phyloP scores from a whole-genome alignment of 2,113 vertebrate species.

The Macroglossus sobrinus region DNA sequence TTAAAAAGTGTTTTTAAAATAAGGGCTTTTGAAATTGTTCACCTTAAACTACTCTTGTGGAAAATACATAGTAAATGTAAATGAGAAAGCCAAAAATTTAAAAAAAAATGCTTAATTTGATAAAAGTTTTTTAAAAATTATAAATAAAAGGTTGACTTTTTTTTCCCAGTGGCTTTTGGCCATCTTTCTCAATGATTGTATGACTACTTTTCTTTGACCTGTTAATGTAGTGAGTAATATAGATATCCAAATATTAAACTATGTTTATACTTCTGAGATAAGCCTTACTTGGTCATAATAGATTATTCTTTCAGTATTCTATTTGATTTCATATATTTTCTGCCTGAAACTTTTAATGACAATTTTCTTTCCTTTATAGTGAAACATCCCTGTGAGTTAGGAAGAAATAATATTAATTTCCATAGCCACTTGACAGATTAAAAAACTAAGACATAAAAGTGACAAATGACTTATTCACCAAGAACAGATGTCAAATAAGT shows the following conservation, averaged over 20 bases:
- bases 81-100: not conserved
- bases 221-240: not conserved
- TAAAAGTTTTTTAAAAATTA: not conserved
- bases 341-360: not conserved
- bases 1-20: conserved; percentile 26
- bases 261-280: not conserved
- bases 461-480: not conserved
- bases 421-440: not conserved
- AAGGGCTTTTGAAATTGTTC: not conserved
- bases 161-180: not conserved
- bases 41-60: not conserved
- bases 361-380: not conserved
- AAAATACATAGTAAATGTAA: not conserved
- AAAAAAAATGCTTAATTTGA: not conserved
- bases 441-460: not conserved
- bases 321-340: not conserved
- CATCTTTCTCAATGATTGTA: not conserved
- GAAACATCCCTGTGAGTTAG: not conserved
- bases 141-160: not conserved
- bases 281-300: not conserved
- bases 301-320: conserved; percentile 2
- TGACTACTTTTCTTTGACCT: not conserved
- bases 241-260: not conserved
- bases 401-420: not conserved
- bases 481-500: not conserved